Evolutionary conservation across 2,888 invertebrate species (phyloP), one percentile per base, ranked within the genome.

Genomic region (Epiblema foenella): DNA sequence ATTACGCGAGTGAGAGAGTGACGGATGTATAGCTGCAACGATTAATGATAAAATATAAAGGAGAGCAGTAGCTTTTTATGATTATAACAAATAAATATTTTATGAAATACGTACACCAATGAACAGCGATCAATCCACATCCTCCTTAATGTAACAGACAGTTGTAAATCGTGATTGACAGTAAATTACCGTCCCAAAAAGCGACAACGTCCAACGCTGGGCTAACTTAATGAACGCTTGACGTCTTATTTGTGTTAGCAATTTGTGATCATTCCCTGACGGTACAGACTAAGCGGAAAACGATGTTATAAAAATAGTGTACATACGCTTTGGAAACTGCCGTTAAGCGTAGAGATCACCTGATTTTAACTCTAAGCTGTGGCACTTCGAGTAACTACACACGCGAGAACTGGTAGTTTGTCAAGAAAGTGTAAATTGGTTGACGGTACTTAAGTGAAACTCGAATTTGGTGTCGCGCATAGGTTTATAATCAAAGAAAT

Each of bases 231-330:
- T 77, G 75, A 77, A 73, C 74, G 73, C 64, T 75, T 72, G 78
- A 75, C 76, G 75, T 76, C 75, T 69, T 81, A 75, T 82, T 81
- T 82, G 78, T 73, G 68, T 77, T 79, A 77, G 74, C 64, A 76
- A 81, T 80, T 79, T 77, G 80, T 74, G 77, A 75, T 75, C 75
- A 68, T 72, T 57, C 54, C 67, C 57, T 29, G 15, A 60, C 29
- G 69, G 73, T 74, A 66, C 72, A 67, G 58, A 59, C 24, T 46
- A 59, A 51, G 52, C 29, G 9, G 63, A 63, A 59, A 66, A 64
- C 57, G 20, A 68, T 20, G 42, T 51, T 46, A 42, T 52, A 12
- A 42, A 69, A 64, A 29, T 11, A 11, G 20, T 10, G 17, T 5
- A 17, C 15, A 15, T 20, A 10, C 17, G 51, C 9, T 59, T 56